Conservation (phyloP, 2,888 invertebrate genomes). For the Rhodophaea formosa region DNA sequence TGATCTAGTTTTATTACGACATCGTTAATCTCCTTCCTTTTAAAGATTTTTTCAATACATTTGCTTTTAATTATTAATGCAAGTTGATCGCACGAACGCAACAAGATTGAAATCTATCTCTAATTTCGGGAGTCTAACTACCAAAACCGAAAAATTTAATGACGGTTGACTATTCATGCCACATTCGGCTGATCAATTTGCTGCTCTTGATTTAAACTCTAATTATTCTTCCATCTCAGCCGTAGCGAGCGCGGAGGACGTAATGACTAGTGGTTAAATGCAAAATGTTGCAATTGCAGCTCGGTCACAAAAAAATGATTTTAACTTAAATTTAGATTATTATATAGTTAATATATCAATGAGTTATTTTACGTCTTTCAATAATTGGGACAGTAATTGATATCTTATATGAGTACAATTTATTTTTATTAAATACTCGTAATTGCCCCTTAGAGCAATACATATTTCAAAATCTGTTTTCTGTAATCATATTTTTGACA, state of each 20-base stretch:
- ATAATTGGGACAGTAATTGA: no score
- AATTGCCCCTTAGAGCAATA: no score
- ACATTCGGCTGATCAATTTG: conserved; percentile 76
- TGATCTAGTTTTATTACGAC: no score
- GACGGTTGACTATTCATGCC: conserved; percentile 80
- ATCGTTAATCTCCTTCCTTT: no score
- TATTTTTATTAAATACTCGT: no score
- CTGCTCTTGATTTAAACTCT: conserved; percentile 78
- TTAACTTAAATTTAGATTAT: no score
- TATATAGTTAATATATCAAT: no score
- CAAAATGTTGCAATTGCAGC: conserved; percentile 78
- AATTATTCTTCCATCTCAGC: conserved; percentile 77
- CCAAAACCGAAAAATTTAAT: conserved; percentile 79
- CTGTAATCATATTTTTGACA: background rate
- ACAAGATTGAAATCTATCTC: conserved; percentile 31
- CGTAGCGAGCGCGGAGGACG: conserved; percentile 66
- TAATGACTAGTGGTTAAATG: conserved; percentile 69
- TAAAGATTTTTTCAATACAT: no score
- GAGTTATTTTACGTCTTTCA: no score
- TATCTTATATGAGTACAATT: no score
- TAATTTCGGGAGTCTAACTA: conserved; percentile 72
- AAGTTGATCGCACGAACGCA: conserved; percentile 10
- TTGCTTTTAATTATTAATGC: no score
- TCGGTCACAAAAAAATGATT: conserved; percentile 77
- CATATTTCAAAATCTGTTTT: no score